Evolutionary conservation across 2,113 vertebrate genomes (phyloP).

Genomic region (Lepus timidus): DNA sequence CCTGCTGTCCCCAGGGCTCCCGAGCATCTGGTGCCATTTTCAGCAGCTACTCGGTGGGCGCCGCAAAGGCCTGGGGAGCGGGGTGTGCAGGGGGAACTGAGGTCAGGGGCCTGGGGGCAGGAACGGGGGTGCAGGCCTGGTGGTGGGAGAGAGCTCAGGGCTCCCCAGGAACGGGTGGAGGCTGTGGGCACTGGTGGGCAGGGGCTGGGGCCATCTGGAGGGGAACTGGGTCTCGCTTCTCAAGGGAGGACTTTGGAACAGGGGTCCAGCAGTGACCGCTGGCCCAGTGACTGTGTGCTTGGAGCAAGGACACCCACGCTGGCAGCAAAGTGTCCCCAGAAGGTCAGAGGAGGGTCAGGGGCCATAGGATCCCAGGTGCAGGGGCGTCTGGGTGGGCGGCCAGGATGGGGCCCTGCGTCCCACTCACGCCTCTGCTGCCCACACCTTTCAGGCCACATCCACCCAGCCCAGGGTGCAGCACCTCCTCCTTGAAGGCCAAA

Average conservation of each 20-base stretch:
- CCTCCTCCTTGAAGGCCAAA: neutral
- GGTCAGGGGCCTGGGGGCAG: neutral
- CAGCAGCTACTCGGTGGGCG: neutral
- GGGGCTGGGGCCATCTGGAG: neutral
- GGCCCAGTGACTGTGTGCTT: neutral
- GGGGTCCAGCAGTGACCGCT: no score
- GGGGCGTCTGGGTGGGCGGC: rapidly evolving
- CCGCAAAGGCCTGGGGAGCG: rapidly evolving
- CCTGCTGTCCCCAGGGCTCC: neutral
- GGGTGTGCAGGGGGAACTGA: rapidly evolving
- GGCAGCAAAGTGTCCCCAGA: rapidly evolving
- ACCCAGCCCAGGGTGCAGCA: rapidly evolving
- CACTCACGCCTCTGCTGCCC: rapidly evolving
- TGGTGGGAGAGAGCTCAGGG: rapidly evolving
- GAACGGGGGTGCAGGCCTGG: no score
- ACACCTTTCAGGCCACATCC: neutral
- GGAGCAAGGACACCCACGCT: neutral
- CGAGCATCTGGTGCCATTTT: neutral
- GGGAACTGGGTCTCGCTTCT: no score
- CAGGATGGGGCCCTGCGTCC: rapidly evolving
- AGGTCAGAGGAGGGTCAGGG: neutral
- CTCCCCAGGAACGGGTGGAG: rapidly evolving
- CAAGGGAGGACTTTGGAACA: no score
- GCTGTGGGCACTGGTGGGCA: rapidly evolving
- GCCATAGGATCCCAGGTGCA: neutral